phyloP scores from a whole-genome alignment of 2,888 invertebrate species.

The Horisme vitalbata region DNA sequence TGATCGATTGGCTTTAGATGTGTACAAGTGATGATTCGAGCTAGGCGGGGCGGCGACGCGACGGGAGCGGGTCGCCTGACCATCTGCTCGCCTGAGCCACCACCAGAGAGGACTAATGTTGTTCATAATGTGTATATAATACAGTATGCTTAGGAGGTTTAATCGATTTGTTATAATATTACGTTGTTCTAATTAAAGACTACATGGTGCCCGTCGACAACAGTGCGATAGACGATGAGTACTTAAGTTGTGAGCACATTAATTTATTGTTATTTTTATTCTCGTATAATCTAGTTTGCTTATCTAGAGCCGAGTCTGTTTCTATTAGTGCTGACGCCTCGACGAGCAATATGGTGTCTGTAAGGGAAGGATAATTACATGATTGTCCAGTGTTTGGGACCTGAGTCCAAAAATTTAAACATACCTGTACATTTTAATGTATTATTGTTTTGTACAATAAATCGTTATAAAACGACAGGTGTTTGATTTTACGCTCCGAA shows the following conservation, averaged over 20 bases:
- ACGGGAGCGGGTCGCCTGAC: conserved; percentile 40
- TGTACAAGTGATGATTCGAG: conserved; percentile 43
- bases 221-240: conserved; percentile 81
- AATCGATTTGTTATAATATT: conserved; percentile 80
- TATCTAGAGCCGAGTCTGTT: conserved; percentile 79
- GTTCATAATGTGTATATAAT: conserved; percentile 82
- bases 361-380: conserved; percentile 78
- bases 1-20: conserved; percentile 61
- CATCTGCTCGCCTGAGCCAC: conserved; percentile 56
- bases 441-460: conserved; percentile 84
- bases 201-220: conserved; percentile 82
- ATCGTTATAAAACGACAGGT: conserved; percentile 80
- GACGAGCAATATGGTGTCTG: conserved; percentile 83
- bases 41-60: conserved; percentile 38
- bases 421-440: conserved; percentile 85
- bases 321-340: conserved; percentile 81
- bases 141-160: conserved; percentile 82
- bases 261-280: conserved; percentile 79
- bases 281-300: conserved; percentile 79
- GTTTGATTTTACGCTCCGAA: conserved; percentile 49
- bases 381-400: conserved; percentile 81
- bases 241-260: conserved; percentile 82
- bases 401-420: conserved; percentile 80
- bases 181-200: conserved; percentile 81
- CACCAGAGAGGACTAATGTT: conserved; percentile 73